These are phyloP conservation scores for Caenorhabditis briggsae DNA, from an alignment of 1,140 invertebrate species.

Conservation along the genomic window DNA sequence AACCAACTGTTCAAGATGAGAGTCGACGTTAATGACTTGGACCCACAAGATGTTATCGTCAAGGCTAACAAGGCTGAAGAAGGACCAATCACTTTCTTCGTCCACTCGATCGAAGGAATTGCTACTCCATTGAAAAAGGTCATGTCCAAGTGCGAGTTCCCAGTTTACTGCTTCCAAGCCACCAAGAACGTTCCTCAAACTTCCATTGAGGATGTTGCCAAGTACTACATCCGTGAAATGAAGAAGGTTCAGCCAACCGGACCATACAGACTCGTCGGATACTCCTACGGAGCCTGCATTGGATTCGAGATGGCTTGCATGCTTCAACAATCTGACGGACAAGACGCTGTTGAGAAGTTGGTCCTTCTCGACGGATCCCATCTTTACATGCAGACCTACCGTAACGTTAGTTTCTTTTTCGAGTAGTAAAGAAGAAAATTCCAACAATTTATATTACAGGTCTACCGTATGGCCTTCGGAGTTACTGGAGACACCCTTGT, in stretches of 20 bases:
- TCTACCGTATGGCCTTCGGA: conserved; percentile 77
- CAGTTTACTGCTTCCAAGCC: conserved; percentile 92
- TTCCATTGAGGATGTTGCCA: conserved; percentile 85
- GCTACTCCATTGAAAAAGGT: conserved; percentile 82
- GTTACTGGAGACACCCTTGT: conserved; percentile 77
- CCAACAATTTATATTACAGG: conserved; percentile 62
- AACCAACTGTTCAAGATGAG: conserved; percentile 77
- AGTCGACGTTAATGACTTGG: conserved; percentile 79
- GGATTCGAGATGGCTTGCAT: conserved; percentile 92
- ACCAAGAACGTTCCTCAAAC: conserved; percentile 84
- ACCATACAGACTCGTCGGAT: conserved; percentile 89
- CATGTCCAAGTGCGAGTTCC: conserved; percentile 82
- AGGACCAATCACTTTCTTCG: conserved; percentile 83
- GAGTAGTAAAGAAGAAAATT: not conserved
- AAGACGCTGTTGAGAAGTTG: conserved; percentile 81
- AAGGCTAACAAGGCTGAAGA: conserved; percentile 79
- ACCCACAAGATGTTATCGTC: conserved; percentile 80
- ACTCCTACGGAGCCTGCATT: conserved; percentile 92
- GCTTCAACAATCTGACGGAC: conserved; percentile 83
- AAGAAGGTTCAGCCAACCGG: conserved; percentile 85
- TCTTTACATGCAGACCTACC: conserved; percentile 87
- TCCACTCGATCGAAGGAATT: conserved; percentile 93
- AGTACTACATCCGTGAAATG: conserved; percentile 86
- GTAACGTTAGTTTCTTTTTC: conserved; percentile 79
- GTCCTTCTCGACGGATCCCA: conserved; percentile 90